Evolutionary conservation across 2,113 vertebrate genomes (phyloP).

Genomic region (Apeltes quadracus): DNA sequence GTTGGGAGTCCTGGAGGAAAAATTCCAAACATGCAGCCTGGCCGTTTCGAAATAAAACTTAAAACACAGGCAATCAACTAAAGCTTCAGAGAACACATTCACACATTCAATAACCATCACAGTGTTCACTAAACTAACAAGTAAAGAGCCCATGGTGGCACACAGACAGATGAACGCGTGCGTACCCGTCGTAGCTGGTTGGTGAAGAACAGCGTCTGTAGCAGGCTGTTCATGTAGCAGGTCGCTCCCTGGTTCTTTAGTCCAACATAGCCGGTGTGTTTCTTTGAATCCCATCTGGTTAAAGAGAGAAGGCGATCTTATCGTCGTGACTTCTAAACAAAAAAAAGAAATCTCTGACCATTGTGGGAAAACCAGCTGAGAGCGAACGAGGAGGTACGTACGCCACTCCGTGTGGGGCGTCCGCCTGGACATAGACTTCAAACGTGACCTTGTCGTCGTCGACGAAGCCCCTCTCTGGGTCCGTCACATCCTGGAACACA

Average conservation of each 20-base stretch:
- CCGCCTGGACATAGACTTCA: conserved; percentile 97
- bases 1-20: background rate
- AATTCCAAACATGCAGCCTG: background rate
- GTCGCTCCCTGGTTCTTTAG: conserved; percentile 99
- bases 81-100: background rate
- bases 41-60: too few species aligned
- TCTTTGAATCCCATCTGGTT: conserved; percentile 96
- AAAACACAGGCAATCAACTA: too few species aligned
- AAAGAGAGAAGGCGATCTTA: conserved; percentile 13
- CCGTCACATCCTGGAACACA: conserved; percentile 91
- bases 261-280: conserved; percentile 98
- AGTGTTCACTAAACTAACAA: background rate
- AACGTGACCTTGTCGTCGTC: conserved; percentile 99
- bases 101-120: background rate
- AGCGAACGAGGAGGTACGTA: conserved; percentile 78
- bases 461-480: conserved; percentile 96
- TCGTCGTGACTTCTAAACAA: background rate
- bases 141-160: too few species aligned
- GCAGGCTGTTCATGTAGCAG: conserved; percentile 99
- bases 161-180: background rate
- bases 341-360: background rate
- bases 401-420: conserved; percentile 98
- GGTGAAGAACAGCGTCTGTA: conserved; percentile 99
- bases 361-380: background rate
- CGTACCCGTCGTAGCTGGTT: conserved; percentile 97